A percentile compares a stretch with the other conserved stretches of the same genome.
phyloP scores from a whole-genome alignment of 2,888 invertebrate species.

The Hydropsyche betteni region DNA sequence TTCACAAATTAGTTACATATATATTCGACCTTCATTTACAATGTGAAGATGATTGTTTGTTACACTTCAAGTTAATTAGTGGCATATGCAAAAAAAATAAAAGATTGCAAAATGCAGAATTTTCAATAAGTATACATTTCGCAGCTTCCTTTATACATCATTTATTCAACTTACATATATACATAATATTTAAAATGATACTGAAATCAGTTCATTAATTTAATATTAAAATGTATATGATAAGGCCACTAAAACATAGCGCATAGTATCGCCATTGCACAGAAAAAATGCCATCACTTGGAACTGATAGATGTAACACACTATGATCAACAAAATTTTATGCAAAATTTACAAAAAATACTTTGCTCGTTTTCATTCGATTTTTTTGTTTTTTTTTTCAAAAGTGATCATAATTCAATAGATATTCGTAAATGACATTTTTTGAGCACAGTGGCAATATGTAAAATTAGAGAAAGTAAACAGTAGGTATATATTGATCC shows the following conservation, averaged over 20 bases:
- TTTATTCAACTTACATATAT: conserved; percentile 25
- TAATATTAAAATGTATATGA: conserved; percentile 47
- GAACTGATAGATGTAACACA: not conserved
- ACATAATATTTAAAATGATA: conserved; percentile 35
- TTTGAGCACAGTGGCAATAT: not conserved
- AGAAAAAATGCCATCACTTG: too few species aligned
- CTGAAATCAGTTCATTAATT: conserved; percentile 45
- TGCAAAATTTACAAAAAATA: not conserved
- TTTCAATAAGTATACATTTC: not conserved
- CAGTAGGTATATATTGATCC: conserved; percentile 52
- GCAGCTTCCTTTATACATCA: conserved; percentile 23
- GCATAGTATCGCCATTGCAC: conserved; percentile 41
- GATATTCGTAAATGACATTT: not conserved
- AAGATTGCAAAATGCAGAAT: conserved; percentile 22
- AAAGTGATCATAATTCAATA: not conserved
- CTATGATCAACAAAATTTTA: not conserved
- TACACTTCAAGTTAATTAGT: not conserved
- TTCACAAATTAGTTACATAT: conserved; percentile 37
- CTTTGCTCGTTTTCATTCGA: not conserved
- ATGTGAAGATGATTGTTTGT: too few species aligned
- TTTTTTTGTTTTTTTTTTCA: not conserved
- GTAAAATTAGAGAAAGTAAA: conserved; percentile 51
- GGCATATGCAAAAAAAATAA: conserved; percentile 28
- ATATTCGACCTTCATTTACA: not conserved
- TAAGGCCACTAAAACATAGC: conserved; percentile 52